Base-by-base conservation (phyloP, 37 sponge, comb jelly and placozoan genomes). In the Spongia lamella region DNA sequence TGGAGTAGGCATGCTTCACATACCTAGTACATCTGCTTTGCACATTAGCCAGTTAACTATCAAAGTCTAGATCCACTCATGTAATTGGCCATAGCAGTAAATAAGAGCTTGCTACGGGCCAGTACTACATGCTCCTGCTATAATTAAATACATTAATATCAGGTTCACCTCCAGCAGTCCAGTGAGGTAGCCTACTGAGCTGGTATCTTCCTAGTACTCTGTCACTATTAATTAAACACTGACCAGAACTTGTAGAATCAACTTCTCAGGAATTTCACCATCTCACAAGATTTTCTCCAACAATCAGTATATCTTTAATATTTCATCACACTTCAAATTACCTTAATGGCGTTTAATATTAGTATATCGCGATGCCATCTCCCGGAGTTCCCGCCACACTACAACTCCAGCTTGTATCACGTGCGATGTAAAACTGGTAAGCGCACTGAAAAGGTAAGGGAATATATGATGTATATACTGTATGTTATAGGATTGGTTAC, bases 161-260 rank as follows among this genome's bases (percentile, higher is more conserved):
- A n/a, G n/a, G 9, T 9, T 43, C 7, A 43, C 47, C 47, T 43
- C 47, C 47, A 43, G 47, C 47, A 9, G 47, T 43, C 47, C 9
- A 43, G 7, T 43, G 47, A 22, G 25, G 35, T 39, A 2, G n/a
- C 3, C 3, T 9, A 20, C 15, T 82, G 56, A 16, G 73, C 68
- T 40, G 71, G 80, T 37, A 85, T 85, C 75, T 89, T 83, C 63
- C 79, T 83, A 59, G 84, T 73, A 56, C 74, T 83, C 89, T 89
- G 40, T 21, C 66, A 24, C 21, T 29, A 36, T 54, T 16, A 4
- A 22, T 36, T 22, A 53, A 5, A 7, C 13, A 60, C 85, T 73
- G 52, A 89, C 89, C 63, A 83, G 29, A 11, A 89, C 75, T 83
- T 89, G 89, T 17, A 89, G 55, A 38, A 83, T 50, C 27, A 86